phyloP scores from a whole-genome alignment of 1,140 invertebrate genomes.

The Calosoma granatense region DNA sequence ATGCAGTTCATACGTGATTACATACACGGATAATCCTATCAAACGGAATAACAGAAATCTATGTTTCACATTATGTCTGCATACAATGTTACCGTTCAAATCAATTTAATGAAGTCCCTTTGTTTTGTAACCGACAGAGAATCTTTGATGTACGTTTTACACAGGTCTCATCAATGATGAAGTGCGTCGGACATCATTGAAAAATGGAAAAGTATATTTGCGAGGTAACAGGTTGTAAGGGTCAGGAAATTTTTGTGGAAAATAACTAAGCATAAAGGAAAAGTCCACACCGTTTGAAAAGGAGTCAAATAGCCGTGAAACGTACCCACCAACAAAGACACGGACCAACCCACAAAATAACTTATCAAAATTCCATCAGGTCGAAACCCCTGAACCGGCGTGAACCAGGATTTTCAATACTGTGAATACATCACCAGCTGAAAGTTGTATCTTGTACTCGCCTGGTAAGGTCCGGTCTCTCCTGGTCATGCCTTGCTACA shows the following conservation, averaged over 20 bases:
- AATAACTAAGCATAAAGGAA: neutral
- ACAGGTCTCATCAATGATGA: too few species aligned
- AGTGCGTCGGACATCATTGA: too few species aligned
- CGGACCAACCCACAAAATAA: neutral
- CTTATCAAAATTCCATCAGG: slow-evolving; percentile 9
- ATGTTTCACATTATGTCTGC: too few species aligned
- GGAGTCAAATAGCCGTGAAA: slow-evolving; percentile 3
- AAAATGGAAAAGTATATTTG: too few species aligned
- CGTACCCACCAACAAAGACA: neutral
- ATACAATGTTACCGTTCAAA: too few species aligned
- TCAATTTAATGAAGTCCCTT: too few species aligned
- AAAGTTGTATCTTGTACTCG: neutral
- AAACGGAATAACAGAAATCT: too few species aligned
- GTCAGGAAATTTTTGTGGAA: neutral
- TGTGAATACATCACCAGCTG: neutral
- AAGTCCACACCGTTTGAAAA: neutral
- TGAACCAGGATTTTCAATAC: neutral
- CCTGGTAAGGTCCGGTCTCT: neutral
- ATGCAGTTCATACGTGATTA: too few species aligned
- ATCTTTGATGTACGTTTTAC: too few species aligned
- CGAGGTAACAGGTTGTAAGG: too few species aligned
- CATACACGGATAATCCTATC: too few species aligned
- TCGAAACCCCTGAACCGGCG: neutral
- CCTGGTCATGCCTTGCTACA: neutral
- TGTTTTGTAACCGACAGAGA: too few species aligned